Conservation (phyloP, 2,888 invertebrate genomes). For the Seladonia tumulorum region DNA sequence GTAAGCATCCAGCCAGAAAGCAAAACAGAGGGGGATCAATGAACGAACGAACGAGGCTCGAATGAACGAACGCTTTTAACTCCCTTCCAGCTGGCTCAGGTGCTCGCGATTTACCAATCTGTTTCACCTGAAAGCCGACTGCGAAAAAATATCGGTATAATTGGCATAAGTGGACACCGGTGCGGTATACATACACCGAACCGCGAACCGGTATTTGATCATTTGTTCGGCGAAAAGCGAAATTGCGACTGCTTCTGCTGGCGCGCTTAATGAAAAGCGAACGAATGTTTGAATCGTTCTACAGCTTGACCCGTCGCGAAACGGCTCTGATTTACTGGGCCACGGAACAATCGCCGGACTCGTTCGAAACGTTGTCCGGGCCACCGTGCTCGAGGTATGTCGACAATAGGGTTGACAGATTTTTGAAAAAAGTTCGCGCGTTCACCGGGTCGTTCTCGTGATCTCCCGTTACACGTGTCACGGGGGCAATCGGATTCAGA, state of each 20-base stretch:
- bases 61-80: constrained; percentile 33
- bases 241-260: neutral
- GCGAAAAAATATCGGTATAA: constrained; percentile 19
- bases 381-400: neutral
- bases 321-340: neutral
- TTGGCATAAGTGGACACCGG: constrained; percentile 6
- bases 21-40: constrained; percentile 38
- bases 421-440: neutral
- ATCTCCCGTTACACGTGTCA: neutral
- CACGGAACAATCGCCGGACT: neutral
- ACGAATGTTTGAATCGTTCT: constrained; percentile 10
- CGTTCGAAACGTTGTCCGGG: neutral
- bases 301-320: neutral
- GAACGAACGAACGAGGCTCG: no score
- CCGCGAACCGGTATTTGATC: neutral
- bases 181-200: neutral
- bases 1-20: constrained; percentile 50
- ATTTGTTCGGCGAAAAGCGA: neutral
- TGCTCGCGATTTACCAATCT: constrained; percentile 30
- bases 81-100: neutral
- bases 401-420: neutral
- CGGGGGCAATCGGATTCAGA: no score
- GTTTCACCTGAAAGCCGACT: constrained; percentile 27
- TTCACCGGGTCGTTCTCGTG: neutral
- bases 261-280: neutral